Percentiles rank a stretch among this genome's conserved stretches.
These are phyloP conservation scores for Uromys caudimaculatus DNA, from an alignment of 2,797 vertebrate genomes.

Conservation along the genomic window DNA sequence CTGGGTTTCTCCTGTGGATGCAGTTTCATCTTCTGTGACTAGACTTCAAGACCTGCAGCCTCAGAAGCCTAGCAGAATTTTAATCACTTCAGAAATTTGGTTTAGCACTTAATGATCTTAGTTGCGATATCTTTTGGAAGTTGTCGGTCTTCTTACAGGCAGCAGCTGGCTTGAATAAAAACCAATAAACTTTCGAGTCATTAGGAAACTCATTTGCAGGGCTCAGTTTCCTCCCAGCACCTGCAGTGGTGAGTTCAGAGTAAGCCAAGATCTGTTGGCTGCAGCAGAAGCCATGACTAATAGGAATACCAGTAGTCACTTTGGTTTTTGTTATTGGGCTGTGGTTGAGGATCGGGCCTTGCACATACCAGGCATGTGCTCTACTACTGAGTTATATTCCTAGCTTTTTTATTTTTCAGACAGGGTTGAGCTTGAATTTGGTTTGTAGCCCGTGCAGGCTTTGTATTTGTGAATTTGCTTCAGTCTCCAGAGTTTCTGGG, in stretches of 20 bases:
- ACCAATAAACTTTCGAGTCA: not conserved
- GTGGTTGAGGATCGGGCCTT: not conserved
- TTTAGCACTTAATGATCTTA: not conserved
- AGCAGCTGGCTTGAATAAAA: not conserved
- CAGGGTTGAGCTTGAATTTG: not conserved
- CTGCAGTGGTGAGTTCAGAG: not conserved
- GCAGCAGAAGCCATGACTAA: not conserved
- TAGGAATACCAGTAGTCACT: not conserved
- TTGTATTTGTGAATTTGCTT: not conserved
- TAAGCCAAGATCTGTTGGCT: not conserved
- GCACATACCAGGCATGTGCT: not conserved
- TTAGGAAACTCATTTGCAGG: slow-evolving; percentile 13
- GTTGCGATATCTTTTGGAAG: not conserved
- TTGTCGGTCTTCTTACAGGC: slow-evolving; percentile 21
- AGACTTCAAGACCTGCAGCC: not conserved
- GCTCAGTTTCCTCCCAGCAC: not conserved
- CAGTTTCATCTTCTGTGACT: not conserved
- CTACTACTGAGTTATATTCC: not conserved
- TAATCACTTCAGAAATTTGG: not conserved
- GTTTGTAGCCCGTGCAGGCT: not conserved
- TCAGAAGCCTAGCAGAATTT: not conserved
- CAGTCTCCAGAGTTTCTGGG: not conserved
- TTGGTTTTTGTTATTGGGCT: not conserved
- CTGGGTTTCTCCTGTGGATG: not conserved
- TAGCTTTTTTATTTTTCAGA: not conserved